Conservation (phyloP, 2,113 vertebrate genomes). For the Nematolebias whitei region DNA sequence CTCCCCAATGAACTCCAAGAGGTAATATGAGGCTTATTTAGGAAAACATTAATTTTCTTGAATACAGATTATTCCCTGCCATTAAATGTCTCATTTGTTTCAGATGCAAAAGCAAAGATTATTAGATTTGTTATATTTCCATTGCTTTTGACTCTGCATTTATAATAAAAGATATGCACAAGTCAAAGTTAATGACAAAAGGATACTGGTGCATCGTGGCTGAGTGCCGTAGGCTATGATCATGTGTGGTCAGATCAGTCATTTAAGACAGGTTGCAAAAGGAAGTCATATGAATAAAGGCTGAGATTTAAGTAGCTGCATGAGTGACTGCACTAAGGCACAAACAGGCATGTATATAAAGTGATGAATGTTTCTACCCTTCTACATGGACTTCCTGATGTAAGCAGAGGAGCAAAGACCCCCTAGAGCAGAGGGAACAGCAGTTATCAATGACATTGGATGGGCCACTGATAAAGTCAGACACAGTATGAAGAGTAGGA, state of each 20-base stretch:
- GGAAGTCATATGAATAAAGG: slow-evolving; percentile 7
- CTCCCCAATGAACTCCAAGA: no score
- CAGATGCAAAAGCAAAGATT: not conserved
- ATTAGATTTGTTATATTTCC: not conserved
- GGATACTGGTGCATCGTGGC: not conserved
- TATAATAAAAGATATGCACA: not conserved
- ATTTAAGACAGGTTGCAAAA: slow-evolving; percentile 15
- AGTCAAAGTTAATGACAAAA: not conserved
- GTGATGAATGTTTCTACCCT: not conserved
- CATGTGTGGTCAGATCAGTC: slow-evolving; percentile 28
- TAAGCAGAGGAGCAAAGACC: not conserved
- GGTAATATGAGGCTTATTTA: no score
- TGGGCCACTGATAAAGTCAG: not conserved
- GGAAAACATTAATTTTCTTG: no score
- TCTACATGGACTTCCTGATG: not conserved
- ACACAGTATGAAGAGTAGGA: not conserved
- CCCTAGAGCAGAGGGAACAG: not conserved
- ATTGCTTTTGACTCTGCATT: not conserved
- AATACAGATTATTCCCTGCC: not conserved
- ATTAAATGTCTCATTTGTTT: not conserved
- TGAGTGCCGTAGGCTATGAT: slow-evolving; percentile 1
- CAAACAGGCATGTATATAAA: not conserved
- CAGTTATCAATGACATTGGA: slow-evolving; percentile 3
- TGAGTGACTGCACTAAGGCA: not conserved
- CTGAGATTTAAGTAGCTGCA: slow-evolving; percentile 1